Evolutionary conservation across 2,113 vertebrate species (phyloP).

Genomic region (Nesoenas mayeri): DNA sequence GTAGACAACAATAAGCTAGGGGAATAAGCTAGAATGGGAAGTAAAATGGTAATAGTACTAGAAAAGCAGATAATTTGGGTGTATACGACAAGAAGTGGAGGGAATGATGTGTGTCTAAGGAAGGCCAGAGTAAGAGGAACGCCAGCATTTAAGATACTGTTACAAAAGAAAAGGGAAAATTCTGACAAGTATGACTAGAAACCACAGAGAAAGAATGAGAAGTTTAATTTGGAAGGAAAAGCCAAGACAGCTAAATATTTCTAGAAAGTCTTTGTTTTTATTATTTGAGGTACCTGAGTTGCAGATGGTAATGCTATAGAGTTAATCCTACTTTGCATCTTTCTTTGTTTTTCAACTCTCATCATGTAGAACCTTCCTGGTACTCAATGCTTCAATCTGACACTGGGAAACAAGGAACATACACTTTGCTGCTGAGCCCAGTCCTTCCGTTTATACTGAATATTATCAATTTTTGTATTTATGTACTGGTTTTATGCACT

Average conservation of each 20-base stretch:
- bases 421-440: not conserved
- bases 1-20: not conserved
- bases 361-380: not conserved
- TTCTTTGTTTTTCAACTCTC: not conserved
- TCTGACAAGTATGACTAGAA: not conserved
- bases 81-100: rapidly evolving
- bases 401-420: not conserved
- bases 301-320: not conserved
- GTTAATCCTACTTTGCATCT: not conserved
- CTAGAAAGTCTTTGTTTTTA: not conserved
- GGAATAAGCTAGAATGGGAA: not conserved
- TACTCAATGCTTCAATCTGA: not conserved
- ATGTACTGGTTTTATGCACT: not conserved
- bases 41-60: not conserved
- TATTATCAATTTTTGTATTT: not conserved
- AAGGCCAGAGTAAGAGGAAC: not conserved
- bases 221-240: not conserved
- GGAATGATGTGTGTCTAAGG: not conserved
- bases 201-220: not conserved
- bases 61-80: not conserved
- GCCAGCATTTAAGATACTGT: not conserved
- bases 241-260: not conserved
- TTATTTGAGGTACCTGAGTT: not conserved
- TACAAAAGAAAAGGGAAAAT: not conserved
- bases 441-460: not conserved